phyloP scores from a whole-genome alignment of 2,797 vertebrate species.

The Florisuga fusca region DNA sequence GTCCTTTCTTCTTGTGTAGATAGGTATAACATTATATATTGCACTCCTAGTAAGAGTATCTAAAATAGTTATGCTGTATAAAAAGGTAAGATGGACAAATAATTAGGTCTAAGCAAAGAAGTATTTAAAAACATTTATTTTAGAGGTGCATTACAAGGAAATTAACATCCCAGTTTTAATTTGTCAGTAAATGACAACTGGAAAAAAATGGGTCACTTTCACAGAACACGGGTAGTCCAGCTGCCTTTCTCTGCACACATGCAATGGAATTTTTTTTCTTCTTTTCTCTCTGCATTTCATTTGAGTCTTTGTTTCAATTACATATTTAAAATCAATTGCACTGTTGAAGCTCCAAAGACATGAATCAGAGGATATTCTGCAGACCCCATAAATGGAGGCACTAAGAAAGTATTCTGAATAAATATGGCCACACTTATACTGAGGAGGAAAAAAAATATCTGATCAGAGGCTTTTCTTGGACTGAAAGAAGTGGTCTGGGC shows the following conservation, averaged over 20 bases:
- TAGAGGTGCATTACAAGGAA: not conserved
- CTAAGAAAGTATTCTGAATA: not conserved
- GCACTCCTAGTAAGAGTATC: not conserved
- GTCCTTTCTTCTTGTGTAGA: not conserved
- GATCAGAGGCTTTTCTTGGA: not conserved
- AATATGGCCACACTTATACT: not conserved
- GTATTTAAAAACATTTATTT: not conserved
- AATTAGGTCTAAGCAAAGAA: not conserved
- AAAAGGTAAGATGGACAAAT: not conserved
- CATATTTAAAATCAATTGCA: not conserved
- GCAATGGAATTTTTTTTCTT: not conserved
- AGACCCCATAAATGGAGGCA: not conserved
- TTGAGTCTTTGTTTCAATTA: not conserved
- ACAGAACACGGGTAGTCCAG: fast-evolving
- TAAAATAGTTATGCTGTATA: not conserved
- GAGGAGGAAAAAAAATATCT: not conserved
- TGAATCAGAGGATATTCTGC: not conserved
- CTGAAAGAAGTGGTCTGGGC: not conserved
- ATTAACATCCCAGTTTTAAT: not conserved
- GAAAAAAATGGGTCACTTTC: not conserved
- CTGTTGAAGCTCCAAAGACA: not conserved
- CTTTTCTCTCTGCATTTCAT: not conserved
- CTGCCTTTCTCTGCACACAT: not conserved
- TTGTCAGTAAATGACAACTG: not conserved
- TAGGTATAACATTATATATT: not conserved